Evolutionary conservation across 2,797 vertebrate species (phyloP), one percentile per base, ranked within the genome.

Genomic region (Sebastes hubbsi): DNA sequence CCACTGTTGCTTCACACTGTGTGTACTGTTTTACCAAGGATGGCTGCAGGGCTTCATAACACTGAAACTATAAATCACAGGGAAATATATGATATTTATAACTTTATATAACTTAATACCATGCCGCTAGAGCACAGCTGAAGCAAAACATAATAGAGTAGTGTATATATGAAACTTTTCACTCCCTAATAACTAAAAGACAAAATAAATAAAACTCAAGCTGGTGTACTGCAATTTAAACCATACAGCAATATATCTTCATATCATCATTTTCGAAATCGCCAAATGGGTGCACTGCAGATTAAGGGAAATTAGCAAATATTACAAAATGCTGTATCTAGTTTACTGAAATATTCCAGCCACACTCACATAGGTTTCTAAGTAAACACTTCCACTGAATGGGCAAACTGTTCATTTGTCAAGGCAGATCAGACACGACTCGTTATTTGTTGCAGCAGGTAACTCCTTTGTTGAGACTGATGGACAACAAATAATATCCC

Each of bases 61-160:
- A 49, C n/a, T 38, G 13, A 75, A 74, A 65, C n/a, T 66, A 42
- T 62, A 78, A 18, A 71, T 65, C 36, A 74, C 64, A 83, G 14
- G 25, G 38, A 69, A 38, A 64, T 64, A 54, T 52, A 30, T 32
- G 10, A 74, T 32, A 54, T 42, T 42, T 24, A 56, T 20, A n/a
- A 22, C 8, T 38, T 69, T 2, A 63, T 34, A 56, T 25, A n/a
- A 22, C 8, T 38, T 70, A 61, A 73, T 3, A 20, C 4, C 46
- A 36, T 25, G 22, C 4, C 6, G 22, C 10, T 32, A 18, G 29
- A 54, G 22, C 14, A 11, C 22, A 46, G 22, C 36, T 64, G 34
- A 20, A 64, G 22, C 36, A 18, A 42, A 64, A 64, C n/a, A 62
- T 20, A 20, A 14, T 58, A 24, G 8, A 58, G 24, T 32, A 61